Evolutionary conservation across 2,113 vertebrate genomes (phyloP), one percentile per base, ranked within the genome.

Genomic region (Perca fluviatilis): DNA sequence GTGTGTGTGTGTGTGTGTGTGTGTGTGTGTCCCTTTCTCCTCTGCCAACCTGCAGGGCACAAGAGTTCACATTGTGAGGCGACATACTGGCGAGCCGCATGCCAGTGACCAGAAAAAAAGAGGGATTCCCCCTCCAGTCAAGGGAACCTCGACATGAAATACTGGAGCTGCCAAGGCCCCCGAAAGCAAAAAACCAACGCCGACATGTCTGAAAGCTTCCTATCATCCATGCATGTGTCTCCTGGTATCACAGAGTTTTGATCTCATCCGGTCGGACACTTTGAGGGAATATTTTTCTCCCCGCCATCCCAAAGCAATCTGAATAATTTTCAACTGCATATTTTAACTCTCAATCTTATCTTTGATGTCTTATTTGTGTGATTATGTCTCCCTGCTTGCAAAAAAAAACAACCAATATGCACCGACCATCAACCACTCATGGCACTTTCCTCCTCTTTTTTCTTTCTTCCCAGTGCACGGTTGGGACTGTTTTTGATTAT

Each of bases 331-430:
- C 88, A 78, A 60, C 78, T 77, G 95, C 94, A 95, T 95, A 95
- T 95, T 95, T 96, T 94, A 95, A 94, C 92, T 95, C 89, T 90
- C 80, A 46, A 91, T 94, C 92, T 43, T 81, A 95, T 95, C 95
- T 95, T 96, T 96, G 95, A 95, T 96, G 95, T 95, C 95, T 95
- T 95, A 95, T 96, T 95, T 95, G 93, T 94, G 92, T 94, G 94
- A 95, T 95, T 95, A 94, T 94, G 90, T 94, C 92, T 92, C 89
- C 83, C 89, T 90, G 85, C 88, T 68, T 83, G 75, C 74, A 54
- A 71, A 84, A 83, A 78, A 77, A 91, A 85, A 88, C 80, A 93
- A 76, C 64, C 85, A 71, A 79, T 74, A 79, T 50, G 87, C 90
- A 86, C 87, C 83, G 82, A 90, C 92, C 88, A 90, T 93, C 93